Percentiles rank a stretch among this genome's conserved stretches.
Conservation (phyloP, 2,888 invertebrate species). For the Cantharis rustica region DNA sequence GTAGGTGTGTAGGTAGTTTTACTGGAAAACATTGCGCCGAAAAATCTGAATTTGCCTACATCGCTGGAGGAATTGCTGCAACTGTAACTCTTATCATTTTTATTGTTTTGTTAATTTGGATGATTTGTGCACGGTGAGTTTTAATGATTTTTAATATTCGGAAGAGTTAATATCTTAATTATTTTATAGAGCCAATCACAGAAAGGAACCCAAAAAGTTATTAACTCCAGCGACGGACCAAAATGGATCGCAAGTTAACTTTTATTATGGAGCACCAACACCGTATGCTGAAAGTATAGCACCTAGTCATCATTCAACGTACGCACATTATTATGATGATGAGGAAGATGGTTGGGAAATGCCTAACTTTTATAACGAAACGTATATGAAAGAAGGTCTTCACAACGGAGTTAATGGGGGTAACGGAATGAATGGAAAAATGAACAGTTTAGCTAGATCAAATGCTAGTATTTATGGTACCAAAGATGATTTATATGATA, state of each 20-base stretch:
- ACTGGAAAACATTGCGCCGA: constrained; percentile 87
- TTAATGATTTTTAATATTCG: constrained; percentile 3
- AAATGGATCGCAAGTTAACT: constrained; percentile 92
- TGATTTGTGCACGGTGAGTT: constrained; percentile 87
- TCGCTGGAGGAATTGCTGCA: constrained; percentile 91
- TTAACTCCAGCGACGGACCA: constrained; percentile 87
- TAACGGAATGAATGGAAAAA: constrained; percentile 61
- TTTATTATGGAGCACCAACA: constrained; percentile 93
- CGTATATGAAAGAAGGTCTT: constrained; percentile 92
- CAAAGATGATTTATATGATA: constrained; percentile 93
- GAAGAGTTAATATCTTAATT: not conserved
- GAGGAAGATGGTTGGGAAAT: constrained; percentile 97
- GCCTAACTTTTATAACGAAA: constrained; percentile 96
- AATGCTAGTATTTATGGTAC: constrained; percentile 94
- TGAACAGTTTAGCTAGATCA: constrained; percentile 91
- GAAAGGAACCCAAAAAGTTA: constrained; percentile 91
- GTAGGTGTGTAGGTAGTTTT: constrained; percentile 90
- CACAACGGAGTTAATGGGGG: constrained; percentile 76
- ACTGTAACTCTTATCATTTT: constrained; percentile 93
- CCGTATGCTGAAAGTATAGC: constrained; percentile 95
- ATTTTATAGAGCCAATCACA: constrained; percentile 72
- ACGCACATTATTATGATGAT: constrained; percentile 94
- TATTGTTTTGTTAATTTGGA: constrained; percentile 92
- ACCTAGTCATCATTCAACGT: constrained; percentile 93
- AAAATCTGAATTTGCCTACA: constrained; percentile 94